phyloP scores from a whole-genome alignment of 2,113 vertebrate genomes.

The Rostratula benghalensis region DNA sequence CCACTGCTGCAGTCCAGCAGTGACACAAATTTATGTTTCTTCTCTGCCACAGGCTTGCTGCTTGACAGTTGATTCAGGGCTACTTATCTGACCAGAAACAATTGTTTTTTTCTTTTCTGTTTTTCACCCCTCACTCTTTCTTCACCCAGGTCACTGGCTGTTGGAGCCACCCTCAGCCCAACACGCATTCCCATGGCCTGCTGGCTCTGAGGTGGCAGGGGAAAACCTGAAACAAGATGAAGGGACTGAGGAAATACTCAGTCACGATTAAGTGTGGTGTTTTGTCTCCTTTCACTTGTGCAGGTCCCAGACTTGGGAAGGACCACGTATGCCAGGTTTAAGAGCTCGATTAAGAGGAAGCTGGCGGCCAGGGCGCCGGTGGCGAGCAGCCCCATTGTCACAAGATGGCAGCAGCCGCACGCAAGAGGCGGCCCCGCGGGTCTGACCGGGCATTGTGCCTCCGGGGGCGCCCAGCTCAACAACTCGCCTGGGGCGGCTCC shows the following conservation, averaged over 20 bases:
- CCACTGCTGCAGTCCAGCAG: rapidly evolving
- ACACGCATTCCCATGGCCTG: rapidly evolving
- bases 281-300: not conserved
- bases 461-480: not conserved
- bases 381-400: conserved; percentile 74
- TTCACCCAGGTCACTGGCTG: rapidly evolving
- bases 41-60: not conserved
- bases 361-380: not conserved
- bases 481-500: not conserved
- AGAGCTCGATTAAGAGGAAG: conserved; percentile 35
- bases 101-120: not conserved
- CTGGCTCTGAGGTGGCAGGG: not conserved
- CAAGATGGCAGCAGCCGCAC: conserved; percentile 68
- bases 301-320: not conserved
- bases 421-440: not conserved
- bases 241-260: rapidly evolving
- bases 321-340: conserved; percentile 53
- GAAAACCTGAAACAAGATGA: rapidly evolving
- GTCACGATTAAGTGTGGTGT: rapidly evolving
- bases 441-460: rapidly evolving
- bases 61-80: not conserved
- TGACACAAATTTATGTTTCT: not conserved
- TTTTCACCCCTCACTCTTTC: rapidly evolving
- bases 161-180: not conserved
- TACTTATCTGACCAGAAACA: not conserved